Percentiles rank a stretch among this genome's conserved stretches.
Evolutionary conservation across 1,140 invertebrate species (phyloP).

Genomic region (Lordiphosa stackelbergi): DNA sequence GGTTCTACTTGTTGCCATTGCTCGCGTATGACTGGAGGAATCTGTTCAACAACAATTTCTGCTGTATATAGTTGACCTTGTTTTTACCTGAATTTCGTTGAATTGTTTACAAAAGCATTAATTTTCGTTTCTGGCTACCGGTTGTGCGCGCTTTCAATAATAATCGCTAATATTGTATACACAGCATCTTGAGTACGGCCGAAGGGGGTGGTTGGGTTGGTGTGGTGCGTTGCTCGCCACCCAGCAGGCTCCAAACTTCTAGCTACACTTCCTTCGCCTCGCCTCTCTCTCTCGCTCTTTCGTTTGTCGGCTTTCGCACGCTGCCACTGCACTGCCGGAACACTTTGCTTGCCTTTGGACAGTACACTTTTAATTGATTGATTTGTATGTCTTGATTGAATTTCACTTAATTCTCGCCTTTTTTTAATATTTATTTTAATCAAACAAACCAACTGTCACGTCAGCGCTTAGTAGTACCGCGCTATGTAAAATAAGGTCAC

Average conservation of each 20-base stretch:
- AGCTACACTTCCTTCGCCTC: slow-evolving; percentile 6
- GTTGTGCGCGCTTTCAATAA: slow-evolving; percentile 35
- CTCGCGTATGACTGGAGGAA: slow-evolving; percentile 21
- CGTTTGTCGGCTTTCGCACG: slow-evolving; percentile 1
- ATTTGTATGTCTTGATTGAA: slow-evolving; percentile 23
- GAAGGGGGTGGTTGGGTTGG: slow-evolving; percentile 20
- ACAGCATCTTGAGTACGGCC: slow-evolving; percentile 51
- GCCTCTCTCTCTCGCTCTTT: slow-evolving; percentile 13
- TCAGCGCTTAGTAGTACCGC: slow-evolving; percentile 39
- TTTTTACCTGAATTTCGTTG: slow-evolving; percentile 21
- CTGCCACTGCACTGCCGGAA: too few relatives aligned
- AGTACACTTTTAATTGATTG: slow-evolving; percentile 15
- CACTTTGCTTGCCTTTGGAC: background rate
- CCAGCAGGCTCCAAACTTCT: slow-evolving; percentile 26
- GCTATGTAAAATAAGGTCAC: slow-evolving; percentile 35
- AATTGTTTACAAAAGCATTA: slow-evolving; percentile 63
- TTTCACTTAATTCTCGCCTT: slow-evolving; percentile 34
- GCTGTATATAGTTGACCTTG: slow-evolving; percentile 33
- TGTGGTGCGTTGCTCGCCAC: slow-evolving; percentile 21
- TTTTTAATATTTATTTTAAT: slow-evolving; percentile 54
- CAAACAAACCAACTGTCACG: slow-evolving; percentile 72
- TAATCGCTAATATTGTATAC: slow-evolving; percentile 67
- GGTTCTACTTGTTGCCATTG: slow-evolving; percentile 60
- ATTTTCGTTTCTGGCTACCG: slow-evolving; percentile 40
- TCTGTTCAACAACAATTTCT: slow-evolving; percentile 18